phyloP scores from a whole-genome alignment of 2,113 vertebrate species.

The Poecile atricapillus region DNA sequence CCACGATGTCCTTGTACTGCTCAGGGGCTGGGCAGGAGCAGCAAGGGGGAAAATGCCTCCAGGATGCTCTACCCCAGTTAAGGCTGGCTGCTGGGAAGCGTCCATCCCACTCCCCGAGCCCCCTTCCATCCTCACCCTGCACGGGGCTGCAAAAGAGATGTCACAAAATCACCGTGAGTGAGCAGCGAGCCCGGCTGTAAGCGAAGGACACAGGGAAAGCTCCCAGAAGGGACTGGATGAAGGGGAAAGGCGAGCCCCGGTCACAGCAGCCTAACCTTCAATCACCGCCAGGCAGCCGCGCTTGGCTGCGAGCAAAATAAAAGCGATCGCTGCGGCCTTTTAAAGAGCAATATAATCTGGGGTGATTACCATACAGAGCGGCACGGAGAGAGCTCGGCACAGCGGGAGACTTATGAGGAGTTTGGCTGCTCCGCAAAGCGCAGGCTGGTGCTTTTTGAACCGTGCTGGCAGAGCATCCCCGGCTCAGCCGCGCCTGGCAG shows the following conservation, averaged over 20 bases:
- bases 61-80: background rate
- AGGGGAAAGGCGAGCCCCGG: background rate
- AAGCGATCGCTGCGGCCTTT: constrained; percentile 9
- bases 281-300: constrained; percentile 15
- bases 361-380: constrained; percentile 29
- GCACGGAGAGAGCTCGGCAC: background rate
- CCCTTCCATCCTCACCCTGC: background rate
- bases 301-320: constrained; percentile 2
- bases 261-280: constrained; percentile 37
- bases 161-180: fast-evolving
- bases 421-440: background rate
- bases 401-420: background rate
- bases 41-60: background rate
- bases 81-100: background rate
- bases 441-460: background rate
- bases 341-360: constrained; percentile 39
- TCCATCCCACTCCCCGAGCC: background rate
- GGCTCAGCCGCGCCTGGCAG: background rate
- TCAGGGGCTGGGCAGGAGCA: background rate
- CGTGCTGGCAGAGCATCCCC: background rate
- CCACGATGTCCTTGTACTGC: background rate
- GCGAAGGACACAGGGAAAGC: background rate
- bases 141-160: background rate
- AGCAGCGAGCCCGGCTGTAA: background rate
- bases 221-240: background rate